phyloP scores from a whole-genome alignment of 1,140 invertebrate genomes.

The Microplitis demolitor region DNA sequence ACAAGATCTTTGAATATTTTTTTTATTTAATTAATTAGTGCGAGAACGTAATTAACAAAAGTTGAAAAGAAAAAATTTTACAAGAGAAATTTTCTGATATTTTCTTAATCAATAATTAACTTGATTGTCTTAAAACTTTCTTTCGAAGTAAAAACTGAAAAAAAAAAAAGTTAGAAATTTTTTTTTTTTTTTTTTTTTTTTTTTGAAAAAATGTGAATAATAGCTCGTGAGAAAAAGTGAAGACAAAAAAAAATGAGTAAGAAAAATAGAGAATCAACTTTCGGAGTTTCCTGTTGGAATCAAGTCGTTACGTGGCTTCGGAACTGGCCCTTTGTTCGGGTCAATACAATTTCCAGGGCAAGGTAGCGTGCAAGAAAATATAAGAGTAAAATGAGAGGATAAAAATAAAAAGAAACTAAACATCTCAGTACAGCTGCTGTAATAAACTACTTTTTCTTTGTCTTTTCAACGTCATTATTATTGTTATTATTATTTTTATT shows the following conservation, averaged over 20 bases:
- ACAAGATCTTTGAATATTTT: too few species aligned
- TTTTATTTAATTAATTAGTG: too few species aligned
- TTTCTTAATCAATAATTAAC: not conserved
- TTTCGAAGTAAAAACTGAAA: not conserved
- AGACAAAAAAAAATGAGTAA: not conserved
- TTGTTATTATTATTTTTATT: not conserved
- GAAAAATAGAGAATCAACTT: constrained; percentile 6
- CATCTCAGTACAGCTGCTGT: constrained; percentile 16
- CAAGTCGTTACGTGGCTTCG: constrained; percentile 23
- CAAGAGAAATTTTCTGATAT: not conserved
- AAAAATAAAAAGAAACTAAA: not conserved
- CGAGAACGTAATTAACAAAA: not conserved
- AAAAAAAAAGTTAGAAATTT: not conserved
- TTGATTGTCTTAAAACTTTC: not conserved
- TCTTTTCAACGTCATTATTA: constrained; percentile 1
- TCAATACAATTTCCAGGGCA: constrained; percentile 20
- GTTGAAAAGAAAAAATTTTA: not conserved
- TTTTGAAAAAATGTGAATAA: not conserved
- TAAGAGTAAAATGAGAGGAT: not conserved
- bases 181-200: too few species aligned
- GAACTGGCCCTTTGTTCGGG: constrained; percentile 21
- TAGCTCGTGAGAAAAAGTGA: not conserved
- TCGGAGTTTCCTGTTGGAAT: constrained; percentile 20
- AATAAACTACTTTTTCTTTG: constrained; percentile 8
- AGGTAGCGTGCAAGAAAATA: not conserved